phyloP scores from a whole-genome alignment of 2,113 vertebrate genomes.

The Apistogramma diplotaenia region DNA sequence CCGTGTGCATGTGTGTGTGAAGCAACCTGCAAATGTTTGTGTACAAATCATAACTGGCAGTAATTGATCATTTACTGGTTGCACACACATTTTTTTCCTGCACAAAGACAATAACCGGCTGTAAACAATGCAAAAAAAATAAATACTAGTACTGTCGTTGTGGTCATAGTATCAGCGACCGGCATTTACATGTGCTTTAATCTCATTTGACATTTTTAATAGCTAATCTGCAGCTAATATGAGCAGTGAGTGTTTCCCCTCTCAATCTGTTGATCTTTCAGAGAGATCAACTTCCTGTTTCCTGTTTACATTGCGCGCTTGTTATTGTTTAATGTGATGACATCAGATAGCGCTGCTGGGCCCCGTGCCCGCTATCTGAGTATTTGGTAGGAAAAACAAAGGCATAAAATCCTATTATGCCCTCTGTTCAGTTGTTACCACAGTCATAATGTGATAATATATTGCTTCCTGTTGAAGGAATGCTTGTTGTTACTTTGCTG shows the following conservation, averaged over 20 bases:
- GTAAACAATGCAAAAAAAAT: background rate
- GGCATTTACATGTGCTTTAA: background rate
- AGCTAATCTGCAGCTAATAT: constrained; percentile 9
- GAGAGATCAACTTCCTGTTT: constrained; percentile 69
- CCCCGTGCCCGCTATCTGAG: constrained; percentile 8
- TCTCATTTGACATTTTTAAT: constrained; percentile 6
- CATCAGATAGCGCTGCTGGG: constrained; percentile 56
- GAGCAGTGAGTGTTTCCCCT: constrained; percentile 20
- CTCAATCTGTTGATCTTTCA: constrained; percentile 43
- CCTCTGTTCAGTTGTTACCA: constrained; percentile 31
- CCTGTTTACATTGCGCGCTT: constrained; percentile 68
- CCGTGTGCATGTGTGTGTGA: background rate
- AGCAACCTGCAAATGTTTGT: constrained; percentile 16
- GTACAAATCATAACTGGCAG: background rate
- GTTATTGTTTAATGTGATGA: constrained; percentile 65
- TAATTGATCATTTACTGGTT: background rate
- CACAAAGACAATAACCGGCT: background rate
- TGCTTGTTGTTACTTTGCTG: constrained; percentile 28
- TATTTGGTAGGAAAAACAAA: constrained; percentile 44
- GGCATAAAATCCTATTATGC: constrained; percentile 44
- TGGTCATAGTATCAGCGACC: background rate
- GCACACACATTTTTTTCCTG: background rate
- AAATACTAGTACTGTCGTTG: background rate
- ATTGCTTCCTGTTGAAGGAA: constrained; percentile 60
- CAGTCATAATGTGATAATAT: constrained; percentile 53